These are phyloP conservation scores for Actenoides hombroni DNA, from an alignment of 2,113 vertebrate species.

Conservation along the genomic window DNA sequence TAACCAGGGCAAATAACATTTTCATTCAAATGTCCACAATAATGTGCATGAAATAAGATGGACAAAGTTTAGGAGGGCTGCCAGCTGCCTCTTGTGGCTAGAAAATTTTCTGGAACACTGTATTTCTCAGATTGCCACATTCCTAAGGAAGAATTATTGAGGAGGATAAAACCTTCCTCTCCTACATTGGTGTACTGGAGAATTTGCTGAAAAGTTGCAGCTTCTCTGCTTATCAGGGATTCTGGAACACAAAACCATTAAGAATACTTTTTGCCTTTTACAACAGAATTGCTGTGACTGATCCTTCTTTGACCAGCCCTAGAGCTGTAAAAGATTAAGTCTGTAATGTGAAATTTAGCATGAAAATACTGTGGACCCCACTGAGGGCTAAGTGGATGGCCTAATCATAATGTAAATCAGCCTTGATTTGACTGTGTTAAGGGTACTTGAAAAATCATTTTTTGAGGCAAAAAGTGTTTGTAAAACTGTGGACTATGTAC, in stretches of 20 bases:
- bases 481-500: not conserved
- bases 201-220: not conserved
- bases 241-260: not conserved
- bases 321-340: not conserved
- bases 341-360: conserved; percentile 24
- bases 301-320: not conserved
- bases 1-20: not conserved
- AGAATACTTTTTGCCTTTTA: not conserved
- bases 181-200: not conserved
- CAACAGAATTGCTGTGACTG: not conserved
- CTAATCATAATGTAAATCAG: not conserved
- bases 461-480: not conserved
- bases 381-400: not conserved
- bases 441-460: not conserved
- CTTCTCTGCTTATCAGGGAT: not conserved
- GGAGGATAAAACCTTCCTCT: not conserved
- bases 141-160: not conserved
- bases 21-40: not conserved
- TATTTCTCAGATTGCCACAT: not conserved
- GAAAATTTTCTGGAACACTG: not conserved
- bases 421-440: not conserved
- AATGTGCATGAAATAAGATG: not conserved
- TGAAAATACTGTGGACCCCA: not conserved
- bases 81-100: not conserved
- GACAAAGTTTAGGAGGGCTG: not conserved